These are phyloP conservation scores for Ramphastos sulfuratus DNA, from an alignment of 2,113 vertebrate genomes.

Conservation along the genomic window DNA sequence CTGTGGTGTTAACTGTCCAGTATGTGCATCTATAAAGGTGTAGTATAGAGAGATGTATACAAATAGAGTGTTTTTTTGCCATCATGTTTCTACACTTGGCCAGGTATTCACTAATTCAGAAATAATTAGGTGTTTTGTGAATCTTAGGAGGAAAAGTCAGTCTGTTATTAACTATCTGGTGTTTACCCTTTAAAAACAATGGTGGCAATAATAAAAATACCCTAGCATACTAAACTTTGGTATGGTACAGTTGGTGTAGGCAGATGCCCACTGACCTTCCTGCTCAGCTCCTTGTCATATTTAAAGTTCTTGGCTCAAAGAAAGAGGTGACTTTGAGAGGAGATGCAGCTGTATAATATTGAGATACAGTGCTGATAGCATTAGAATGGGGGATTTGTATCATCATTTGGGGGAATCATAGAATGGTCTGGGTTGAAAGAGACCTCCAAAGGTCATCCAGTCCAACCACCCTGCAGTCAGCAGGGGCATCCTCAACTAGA, in stretches of 20 bases:
- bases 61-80: background rate
- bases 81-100: background rate
- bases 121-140: background rate
- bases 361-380: background rate
- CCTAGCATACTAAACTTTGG: background rate
- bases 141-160: no score
- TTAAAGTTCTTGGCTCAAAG: background rate
- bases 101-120: accelerated
- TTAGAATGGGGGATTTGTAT: background rate
- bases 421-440: no score
- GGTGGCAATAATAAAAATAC: background rate
- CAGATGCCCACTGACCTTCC: background rate
- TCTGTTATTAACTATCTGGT: background rate
- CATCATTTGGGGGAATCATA: no score
- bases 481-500: no score
- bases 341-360: background rate
- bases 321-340: background rate
- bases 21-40: background rate
- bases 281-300: background rate
- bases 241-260: background rate
- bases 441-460: no score
- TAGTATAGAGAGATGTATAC: background rate
- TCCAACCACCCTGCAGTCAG: no score
- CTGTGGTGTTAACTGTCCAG: background rate
- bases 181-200: background rate